These are phyloP conservation scores for Drosophila suzukii DNA, from an alignment of 1,140 invertebrate species.

Conservation along the genomic window DNA sequence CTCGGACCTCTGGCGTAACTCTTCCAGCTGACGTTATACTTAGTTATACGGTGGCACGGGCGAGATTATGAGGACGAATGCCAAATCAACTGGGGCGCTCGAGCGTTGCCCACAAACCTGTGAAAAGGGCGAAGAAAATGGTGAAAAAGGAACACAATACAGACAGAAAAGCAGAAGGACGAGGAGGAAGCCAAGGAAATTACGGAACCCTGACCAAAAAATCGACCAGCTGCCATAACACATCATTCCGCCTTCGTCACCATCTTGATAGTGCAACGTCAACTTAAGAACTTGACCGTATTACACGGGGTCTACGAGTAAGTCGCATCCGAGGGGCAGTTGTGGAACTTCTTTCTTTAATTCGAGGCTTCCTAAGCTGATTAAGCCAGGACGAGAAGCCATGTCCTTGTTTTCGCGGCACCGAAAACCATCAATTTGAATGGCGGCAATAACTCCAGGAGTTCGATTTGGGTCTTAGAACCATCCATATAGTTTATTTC, in stretches of 20 bases:
- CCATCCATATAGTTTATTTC: not conserved
- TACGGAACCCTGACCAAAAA: slow-evolving; percentile 22
- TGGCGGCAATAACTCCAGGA: not conserved
- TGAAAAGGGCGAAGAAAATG: not conserved
- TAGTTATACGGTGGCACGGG: slow-evolving; percentile 8
- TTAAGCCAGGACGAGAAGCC: slow-evolving; percentile 23
- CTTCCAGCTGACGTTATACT: slow-evolving; percentile 64
- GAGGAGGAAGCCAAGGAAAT: slow-evolving; percentile 31
- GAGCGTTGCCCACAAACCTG: slow-evolving; percentile 54
- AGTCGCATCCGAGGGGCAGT: slow-evolving; percentile 22
- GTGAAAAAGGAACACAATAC: slow-evolving; percentile 11
- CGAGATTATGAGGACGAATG: slow-evolving; percentile 55
- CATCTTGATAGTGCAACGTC: slow-evolving; percentile 66
- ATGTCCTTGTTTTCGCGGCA: not conserved
- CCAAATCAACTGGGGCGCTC: slow-evolving; percentile 71
- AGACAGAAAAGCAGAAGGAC: not conserved
- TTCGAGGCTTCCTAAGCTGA: slow-evolving; percentile 29
- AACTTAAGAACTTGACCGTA: slow-evolving; percentile 11
- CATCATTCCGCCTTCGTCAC: slow-evolving; percentile 58
- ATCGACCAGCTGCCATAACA: slow-evolving; percentile 56
- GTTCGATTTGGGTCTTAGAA: too few species aligned
- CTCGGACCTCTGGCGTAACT: slow-evolving; percentile 15
- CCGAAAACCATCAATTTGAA: not conserved
- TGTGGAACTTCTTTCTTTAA: slow-evolving; percentile 37
- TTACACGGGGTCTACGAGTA: slow-evolving; percentile 48